Evolutionary conservation across 2,113 vertebrate species (phyloP), one percentile per base, ranked within the genome.

Genomic region (Heterotis niloticus): DNA sequence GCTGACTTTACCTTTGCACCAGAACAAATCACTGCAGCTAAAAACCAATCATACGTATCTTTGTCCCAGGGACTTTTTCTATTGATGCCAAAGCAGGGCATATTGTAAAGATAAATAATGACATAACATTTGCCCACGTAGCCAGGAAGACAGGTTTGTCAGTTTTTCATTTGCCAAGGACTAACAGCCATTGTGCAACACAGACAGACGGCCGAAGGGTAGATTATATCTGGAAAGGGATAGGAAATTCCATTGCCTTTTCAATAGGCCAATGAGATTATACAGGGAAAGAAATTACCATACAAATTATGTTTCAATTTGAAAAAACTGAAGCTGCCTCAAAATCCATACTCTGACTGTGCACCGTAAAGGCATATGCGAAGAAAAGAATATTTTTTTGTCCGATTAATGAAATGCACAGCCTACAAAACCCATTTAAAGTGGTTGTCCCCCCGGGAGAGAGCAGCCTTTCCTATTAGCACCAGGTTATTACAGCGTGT

Each of bases 281-380:
- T 28, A 75, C 20, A 80, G 77, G 75, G 64, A 71, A 44, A 80
- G 44, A 79, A 79, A 79, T 79, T 79, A 79, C 78, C 78, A 79
- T 79, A 79, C 67, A 79, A 79, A 79, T 79, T 74, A 79, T 79
- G 70, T 79, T 79, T 79, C 62, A 79, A 65, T 34, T 70, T 54
- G 70, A 60, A 64, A 57, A 76, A 79, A 71, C 69, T 72, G 23
- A 24, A 70, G 67, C 54, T 34, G 51, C 66, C 56, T 78, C 56
- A 51, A 69, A 70, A 65, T 34, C 69, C 23, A 52, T 26, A 54
- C 59, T 79, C 69, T 54, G 57, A 79, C 62, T 70, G 68, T 18
- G 16, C 28, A 29, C 29, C 12, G 1, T 12, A n/a, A 64, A 59
- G 69, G 57, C 62, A 14, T 1, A 14, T 10, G 20, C 24, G 12